These are phyloP conservation scores for Ginglymostoma cirratum DNA, from an alignment of 2,113 vertebrate genomes.

Conservation along the genomic window DNA sequence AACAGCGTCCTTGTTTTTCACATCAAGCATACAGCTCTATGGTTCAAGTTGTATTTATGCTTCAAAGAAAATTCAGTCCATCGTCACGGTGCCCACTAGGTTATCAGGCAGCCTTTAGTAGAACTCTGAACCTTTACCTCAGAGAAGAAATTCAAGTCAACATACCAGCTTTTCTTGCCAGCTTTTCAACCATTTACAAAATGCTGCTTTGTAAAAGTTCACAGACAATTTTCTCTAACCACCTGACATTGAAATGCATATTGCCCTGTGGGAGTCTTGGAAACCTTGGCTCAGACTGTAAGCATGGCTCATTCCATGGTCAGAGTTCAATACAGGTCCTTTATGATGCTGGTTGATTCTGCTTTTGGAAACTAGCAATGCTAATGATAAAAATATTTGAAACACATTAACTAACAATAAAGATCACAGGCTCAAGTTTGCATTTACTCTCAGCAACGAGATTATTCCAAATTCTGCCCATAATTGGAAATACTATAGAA, in stretches of 20 bases:
- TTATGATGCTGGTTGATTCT: neutral
- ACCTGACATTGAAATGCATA: neutral
- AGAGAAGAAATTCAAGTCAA: neutral
- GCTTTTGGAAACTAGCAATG: neutral
- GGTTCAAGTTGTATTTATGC: neutral
- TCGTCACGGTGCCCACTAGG: neutral
- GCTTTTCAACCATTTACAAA: neutral
- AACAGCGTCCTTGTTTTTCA: neutral
- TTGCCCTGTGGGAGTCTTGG: neutral
- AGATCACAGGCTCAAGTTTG: neutral
- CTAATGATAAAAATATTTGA: slow-evolving; percentile 12
- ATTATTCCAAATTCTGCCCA: neutral
- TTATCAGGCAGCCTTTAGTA: neutral
- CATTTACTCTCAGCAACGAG: neutral
- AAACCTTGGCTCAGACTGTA: slow-evolving; percentile 16
- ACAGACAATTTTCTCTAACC: neutral
- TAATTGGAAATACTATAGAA: neutral
- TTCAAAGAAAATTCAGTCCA: neutral
- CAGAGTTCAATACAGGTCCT: neutral
- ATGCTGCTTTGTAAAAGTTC: neutral
- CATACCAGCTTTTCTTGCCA: neutral
- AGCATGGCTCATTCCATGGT: neutral
- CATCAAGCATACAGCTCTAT: neutral
- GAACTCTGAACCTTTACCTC: neutral
- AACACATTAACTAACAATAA: neutral